Conservation (phyloP, 2,113 vertebrate species). For the Capricornis sumatraensis region DNA sequence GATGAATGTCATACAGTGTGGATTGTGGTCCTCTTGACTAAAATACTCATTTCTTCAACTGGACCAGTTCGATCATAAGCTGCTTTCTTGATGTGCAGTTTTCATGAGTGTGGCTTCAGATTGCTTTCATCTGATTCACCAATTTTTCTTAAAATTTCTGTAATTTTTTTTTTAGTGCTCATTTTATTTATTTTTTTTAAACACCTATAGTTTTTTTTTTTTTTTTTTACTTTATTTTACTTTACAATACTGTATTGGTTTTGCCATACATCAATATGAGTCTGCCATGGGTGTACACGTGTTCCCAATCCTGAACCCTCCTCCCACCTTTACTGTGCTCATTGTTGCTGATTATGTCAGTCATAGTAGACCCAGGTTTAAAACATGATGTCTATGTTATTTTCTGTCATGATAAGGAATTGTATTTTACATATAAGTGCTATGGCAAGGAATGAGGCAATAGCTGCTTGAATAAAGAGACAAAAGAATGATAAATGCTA, state of each 20-base stretch:
- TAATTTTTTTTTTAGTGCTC: not conserved
- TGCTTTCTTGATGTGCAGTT: not conserved
- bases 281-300: accelerated
- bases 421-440: not conserved
- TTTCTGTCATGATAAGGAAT: not conserved
- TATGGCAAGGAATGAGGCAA: not conserved
- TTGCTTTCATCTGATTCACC: not conserved
- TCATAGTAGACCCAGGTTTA: not conserved
- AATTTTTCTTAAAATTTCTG: not conserved
- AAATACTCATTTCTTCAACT: not conserved
- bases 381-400: not conserved
- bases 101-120: not conserved
- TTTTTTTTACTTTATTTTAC: no score
- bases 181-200: no score
- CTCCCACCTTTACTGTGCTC: no score
- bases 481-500: not conserved
- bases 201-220: no score
- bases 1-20: not conserved
- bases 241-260: no score
- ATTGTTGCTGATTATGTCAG: not conserved
- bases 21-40: not conserved
- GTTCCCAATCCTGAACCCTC: no score
- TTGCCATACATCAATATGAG: no score
- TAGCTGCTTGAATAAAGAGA: not conserved
- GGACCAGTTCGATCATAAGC: not conserved